Percentiles rank a stretch among this genome's conserved stretches.
Conservation (phyloP, 2,113 vertebrate genomes). For the Centropus bengalensis region DNA sequence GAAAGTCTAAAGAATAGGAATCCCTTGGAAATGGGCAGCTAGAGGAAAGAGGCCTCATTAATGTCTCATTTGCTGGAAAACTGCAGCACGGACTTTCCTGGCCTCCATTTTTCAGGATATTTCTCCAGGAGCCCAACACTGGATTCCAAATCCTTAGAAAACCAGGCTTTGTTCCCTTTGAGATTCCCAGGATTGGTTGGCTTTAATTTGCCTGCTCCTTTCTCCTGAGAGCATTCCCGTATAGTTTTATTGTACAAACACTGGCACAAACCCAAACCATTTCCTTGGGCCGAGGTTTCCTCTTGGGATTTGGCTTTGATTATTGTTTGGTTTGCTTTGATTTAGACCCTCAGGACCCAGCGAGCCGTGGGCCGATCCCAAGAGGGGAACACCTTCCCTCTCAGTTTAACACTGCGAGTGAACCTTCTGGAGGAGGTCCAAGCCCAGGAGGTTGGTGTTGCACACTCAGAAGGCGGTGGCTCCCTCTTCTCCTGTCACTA, state of each 20-base stretch:
- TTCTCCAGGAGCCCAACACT: neutral
- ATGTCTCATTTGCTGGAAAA: neutral
- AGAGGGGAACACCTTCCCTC: slow-evolving; percentile 80
- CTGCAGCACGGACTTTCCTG: neutral
- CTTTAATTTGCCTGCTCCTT: neutral
- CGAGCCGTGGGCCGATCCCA: slow-evolving; percentile 77
- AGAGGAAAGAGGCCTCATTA: neutral
- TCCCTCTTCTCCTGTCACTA: slow-evolving; percentile 55
- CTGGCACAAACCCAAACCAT: neutral
- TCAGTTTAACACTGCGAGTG: slow-evolving; percentile 85
- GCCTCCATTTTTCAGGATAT: neutral
- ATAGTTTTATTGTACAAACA: neutral
- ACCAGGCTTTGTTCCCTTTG: neutral
- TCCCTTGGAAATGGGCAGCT: neutral
- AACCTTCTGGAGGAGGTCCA: neutral
- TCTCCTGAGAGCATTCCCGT: neutral
- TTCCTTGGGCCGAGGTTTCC: neutral
- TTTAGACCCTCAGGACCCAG: slow-evolving; percentile 85
- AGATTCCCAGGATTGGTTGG: neutral
- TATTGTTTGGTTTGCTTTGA: neutral
- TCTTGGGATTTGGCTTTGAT: neutral
- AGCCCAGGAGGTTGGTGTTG: neutral
- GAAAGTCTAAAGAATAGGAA: neutral
- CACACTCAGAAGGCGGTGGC: neutral
- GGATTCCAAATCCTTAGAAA: neutral